Evolutionary conservation across 2,113 vertebrate species (phyloP).

Genomic region (Phylloscopus whistleri): DNA sequence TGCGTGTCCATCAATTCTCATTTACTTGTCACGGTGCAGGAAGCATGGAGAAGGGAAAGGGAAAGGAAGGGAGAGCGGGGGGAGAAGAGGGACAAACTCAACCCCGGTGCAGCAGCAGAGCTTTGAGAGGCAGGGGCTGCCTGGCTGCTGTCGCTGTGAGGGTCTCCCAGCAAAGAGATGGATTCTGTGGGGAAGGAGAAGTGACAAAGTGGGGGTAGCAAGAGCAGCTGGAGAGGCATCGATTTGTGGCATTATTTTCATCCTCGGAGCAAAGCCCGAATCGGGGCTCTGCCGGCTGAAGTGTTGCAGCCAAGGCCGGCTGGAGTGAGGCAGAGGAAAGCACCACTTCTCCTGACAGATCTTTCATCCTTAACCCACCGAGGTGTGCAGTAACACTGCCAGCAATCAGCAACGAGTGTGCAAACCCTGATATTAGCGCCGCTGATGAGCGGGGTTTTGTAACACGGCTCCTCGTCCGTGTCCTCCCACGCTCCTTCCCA

Average conservation of each 20-base stretch:
- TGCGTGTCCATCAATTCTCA: constrained; percentile 61
- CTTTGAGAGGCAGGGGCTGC: not conserved
- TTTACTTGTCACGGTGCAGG: constrained; percentile 67
- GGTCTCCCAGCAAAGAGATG: not conserved
- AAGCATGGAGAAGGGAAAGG: constrained; percentile 32
- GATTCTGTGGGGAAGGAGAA: not conserved
- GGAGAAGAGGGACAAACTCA: not conserved
- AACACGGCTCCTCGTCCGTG: not conserved
- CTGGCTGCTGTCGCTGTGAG: not conserved
- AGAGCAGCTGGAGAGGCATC: not conserved
- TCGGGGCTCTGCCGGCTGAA: not conserved
- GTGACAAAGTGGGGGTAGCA: not conserved
- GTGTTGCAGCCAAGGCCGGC: not conserved
- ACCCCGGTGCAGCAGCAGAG: not conserved
- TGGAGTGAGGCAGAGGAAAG: not conserved
- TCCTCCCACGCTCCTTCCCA: constrained; percentile 24
- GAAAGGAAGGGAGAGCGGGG: not conserved
- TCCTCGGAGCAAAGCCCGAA: not conserved
- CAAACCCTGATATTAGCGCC: constrained; percentile 24
- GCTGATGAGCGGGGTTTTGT: constrained; percentile 18
- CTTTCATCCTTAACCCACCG: not conserved
- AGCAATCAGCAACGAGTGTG: not conserved
- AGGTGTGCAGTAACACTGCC: not conserved
- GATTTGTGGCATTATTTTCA: not conserved
- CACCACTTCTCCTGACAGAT: not conserved